A percentile compares a stretch with the other conserved stretches of the same genome.
Evolutionary conservation across 2,113 vertebrate genomes (phyloP).

Genomic region (Boleophthalmus pectinirostris): DNA sequence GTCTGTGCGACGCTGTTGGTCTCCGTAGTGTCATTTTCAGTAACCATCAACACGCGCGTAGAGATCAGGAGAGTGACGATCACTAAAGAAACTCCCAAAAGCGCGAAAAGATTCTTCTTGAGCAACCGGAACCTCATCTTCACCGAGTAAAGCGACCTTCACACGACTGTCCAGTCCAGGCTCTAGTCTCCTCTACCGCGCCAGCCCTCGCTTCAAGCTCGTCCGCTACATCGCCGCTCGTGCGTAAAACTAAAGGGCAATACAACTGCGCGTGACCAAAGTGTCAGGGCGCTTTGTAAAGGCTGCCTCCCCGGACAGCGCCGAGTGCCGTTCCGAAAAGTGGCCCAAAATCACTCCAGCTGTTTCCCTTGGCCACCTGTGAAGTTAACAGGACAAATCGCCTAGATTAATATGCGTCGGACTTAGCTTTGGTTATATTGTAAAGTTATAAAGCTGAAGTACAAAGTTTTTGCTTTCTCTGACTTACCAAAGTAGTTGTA

Average conservation of each 20-base stretch:
- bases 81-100: slow-evolving; percentile 49
- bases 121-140: slow-evolving; percentile 73
- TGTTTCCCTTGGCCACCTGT: slow-evolving; percentile 35
- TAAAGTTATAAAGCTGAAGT: background rate
- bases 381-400: background rate
- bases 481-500: slow-evolving; percentile 40
- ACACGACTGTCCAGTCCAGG: background rate
- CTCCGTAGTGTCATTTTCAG: background rate
- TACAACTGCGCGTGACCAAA: slow-evolving; percentile 17
- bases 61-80: slow-evolving; percentile 55
- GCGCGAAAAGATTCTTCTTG: slow-evolving; percentile 63
- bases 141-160: background rate
- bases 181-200: slow-evolving; percentile 32
- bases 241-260: background rate
- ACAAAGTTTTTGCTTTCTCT: too few relatives aligned
- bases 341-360: background rate
- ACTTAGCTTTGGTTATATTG: rapidly evolving
- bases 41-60: slow-evolving; percentile 33
- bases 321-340: background rate
- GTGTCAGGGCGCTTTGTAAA: slow-evolving; percentile 4
- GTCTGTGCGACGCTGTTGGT: rapidly evolving
- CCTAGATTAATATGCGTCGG: rapidly evolving
- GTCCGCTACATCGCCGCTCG: background rate
- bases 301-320: slow-evolving; percentile 2
- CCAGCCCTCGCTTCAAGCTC: slow-evolving; percentile 15